Base-by-base conservation (phyloP, 2,113 vertebrate genomes). In the Thamnophis sirtalis region DNA sequence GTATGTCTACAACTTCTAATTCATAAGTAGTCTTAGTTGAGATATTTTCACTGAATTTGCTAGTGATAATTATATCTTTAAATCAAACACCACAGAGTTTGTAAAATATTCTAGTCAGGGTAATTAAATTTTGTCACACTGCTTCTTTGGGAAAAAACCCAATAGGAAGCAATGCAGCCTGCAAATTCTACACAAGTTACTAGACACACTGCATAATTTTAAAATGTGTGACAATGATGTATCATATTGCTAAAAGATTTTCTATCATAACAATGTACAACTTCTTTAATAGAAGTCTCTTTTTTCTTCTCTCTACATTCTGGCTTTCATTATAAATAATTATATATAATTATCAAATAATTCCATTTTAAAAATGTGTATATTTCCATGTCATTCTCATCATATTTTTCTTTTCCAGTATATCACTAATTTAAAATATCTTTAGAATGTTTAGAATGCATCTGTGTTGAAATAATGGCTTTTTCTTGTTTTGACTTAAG, bases 151-250 rank as follows among this genome's bases (percentile, higher is more conserved):
- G 84, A 55, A 80, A 0, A 1, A 9, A 89, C 13, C 11, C 0
- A 0, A 0, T 0, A 0, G 86, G 56, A 0, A 2, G 1, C 28
- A 91, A 26, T 55, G 5, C 6, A 43, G 93, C 22, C 24, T 84
- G 43, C 28, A 93, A 24, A 9, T 73, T 92, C 50, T 49, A 1
- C 63, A 91, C 50, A 92, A 91, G 43, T 1, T 89, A 89, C 33
- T 63, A 93, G 21, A 88, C 11, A 53, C 21, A 68, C 68, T 43
- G 53, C 88, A 93, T 87, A 9, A 24, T 4, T 49, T 56, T 84
- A 89, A 55, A 94, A 0, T 60, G 49, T 53, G 11, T 89, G 21
- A 22, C 7, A 91, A 1, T 38, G 7, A 90, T 8, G 4, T 92
- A 0, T n/a, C 60, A 17, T 15, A 86, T 8, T 49, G 0, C 84